Evolutionary conservation across 2,888 invertebrate genomes (phyloP).

Genomic region (Cinara cedri): DNA sequence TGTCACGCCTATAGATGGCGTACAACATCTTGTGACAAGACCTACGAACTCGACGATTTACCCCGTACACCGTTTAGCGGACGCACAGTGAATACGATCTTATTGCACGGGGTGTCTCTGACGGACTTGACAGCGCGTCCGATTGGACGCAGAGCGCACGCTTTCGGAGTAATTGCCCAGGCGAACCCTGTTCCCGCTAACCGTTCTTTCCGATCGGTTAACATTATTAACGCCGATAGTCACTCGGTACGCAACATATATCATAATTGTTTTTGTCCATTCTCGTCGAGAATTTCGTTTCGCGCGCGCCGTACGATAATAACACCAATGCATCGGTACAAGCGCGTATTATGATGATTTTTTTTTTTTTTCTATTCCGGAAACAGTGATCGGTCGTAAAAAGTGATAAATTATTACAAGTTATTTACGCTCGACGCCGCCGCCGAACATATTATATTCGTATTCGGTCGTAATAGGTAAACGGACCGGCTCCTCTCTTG

Average conservation of each 20-base stretch:
- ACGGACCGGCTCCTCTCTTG: slow-evolving; percentile 44
- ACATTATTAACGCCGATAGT: slow-evolving; percentile 38
- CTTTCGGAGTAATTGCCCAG: too few relatives aligned
- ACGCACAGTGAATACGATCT: too few relatives aligned
- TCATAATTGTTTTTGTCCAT: slow-evolving; percentile 44
- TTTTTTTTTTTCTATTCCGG: not conserved
- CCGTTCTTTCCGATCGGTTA: slow-evolving; percentile 18
- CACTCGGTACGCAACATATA: too few relatives aligned
- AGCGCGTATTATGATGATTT: slow-evolving; percentile 13
- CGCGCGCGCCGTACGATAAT: not conserved
- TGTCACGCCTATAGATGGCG: too few relatives aligned
- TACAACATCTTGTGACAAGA: too few relatives aligned
- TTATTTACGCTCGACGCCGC: slow-evolving; percentile 51
- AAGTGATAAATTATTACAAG: slow-evolving; percentile 56
- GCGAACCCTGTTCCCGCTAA: too few relatives aligned
- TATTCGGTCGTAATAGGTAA: slow-evolving; percentile 41
- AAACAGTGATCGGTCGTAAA: slow-evolving; percentile 55
- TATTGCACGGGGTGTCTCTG: too few relatives aligned
- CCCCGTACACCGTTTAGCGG: too few relatives aligned
- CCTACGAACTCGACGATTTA: too few relatives aligned
- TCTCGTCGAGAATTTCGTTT: slow-evolving; percentile 55
- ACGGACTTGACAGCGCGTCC: too few relatives aligned
- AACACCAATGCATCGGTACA: too few relatives aligned
- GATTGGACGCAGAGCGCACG: too few relatives aligned
- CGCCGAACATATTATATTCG: slow-evolving; percentile 25